Percentiles rank a stretch among this genome's conserved stretches.
Evolutionary conservation across 2,113 vertebrate genomes (phyloP).

Genomic region (Misgurnus mizolepis): DNA sequence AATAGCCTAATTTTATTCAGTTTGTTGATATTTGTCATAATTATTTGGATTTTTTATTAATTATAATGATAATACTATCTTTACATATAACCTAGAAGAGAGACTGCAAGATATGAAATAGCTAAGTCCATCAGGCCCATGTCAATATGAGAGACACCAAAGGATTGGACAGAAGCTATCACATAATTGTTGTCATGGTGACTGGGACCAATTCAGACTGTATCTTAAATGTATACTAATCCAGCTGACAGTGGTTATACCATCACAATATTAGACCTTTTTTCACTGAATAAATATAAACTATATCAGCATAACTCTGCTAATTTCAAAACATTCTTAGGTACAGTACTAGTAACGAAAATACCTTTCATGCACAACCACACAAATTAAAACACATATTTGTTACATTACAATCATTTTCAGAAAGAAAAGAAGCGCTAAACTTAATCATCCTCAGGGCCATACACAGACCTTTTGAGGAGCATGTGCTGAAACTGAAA

Average conservation of each 20-base stretch:
- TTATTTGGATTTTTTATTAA: neutral
- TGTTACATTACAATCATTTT: neutral
- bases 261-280: neutral
- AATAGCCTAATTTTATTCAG: neutral
- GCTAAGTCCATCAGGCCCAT: neutral
- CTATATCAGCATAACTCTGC: too few species aligned
- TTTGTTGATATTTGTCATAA: neutral
- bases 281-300: too few species aligned
- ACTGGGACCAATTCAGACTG: neutral
- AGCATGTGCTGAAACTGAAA: too few species aligned
- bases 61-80: neutral
- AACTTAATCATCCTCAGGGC: too few species aligned
- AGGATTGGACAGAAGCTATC: neutral
- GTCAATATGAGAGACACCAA: neutral
- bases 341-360: neutral
- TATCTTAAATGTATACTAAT: neutral
- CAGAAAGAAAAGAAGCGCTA: neutral
- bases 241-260: neutral
- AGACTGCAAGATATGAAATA: neutral
- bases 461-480: too few species aligned
- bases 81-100: neutral
- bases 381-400: neutral
- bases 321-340: too few species aligned
- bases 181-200: slow-evolving; percentile 12
- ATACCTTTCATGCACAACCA: neutral